A percentile compares a stretch with the other conserved stretches of the same genome.
These are phyloP conservation scores for Drosophila borborema DNA, from an alignment of 2,888 invertebrate genomes.

Conservation along the genomic window DNA sequence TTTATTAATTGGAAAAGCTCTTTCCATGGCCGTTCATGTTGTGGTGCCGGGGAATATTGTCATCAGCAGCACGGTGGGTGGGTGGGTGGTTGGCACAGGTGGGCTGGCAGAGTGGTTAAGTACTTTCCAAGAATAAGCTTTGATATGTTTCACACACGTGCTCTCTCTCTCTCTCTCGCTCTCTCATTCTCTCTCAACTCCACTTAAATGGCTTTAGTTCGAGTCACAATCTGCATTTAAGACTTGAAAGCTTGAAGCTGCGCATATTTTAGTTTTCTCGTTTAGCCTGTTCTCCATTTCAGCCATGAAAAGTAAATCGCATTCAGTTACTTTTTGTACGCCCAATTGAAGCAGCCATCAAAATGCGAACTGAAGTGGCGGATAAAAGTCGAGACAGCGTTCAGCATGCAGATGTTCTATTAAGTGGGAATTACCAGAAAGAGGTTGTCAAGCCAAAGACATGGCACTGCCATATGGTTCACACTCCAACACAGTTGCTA, in stretches of 20 bases:
- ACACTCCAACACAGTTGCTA: conserved; percentile 46
- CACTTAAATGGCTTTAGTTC: conserved; percentile 38
- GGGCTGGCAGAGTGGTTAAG: background rate
- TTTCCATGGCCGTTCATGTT: background rate
- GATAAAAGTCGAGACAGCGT: conserved; percentile 12
- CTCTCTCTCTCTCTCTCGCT: background rate
- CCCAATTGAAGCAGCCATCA: conserved; percentile 47
- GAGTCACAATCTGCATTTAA: conserved; percentile 31
- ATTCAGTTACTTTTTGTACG: conserved; percentile 44
- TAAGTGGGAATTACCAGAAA: conserved; percentile 44
- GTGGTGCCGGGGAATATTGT: background rate
- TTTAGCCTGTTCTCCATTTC: conserved; percentile 15
- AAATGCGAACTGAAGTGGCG: conserved; percentile 19
- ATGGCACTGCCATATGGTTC: conserved; percentile 12
- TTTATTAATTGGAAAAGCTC: conserved; percentile 21
- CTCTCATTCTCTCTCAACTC: no score
- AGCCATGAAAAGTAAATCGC: conserved; percentile 28
- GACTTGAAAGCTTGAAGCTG: conserved; percentile 12
- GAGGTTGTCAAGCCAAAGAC: conserved; percentile 14
- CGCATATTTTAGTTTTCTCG: background rate
- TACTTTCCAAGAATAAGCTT: background rate
- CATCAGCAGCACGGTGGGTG: background rate
- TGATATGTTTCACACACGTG: conserved; percentile 11
- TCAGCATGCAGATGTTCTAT: conserved; percentile 49
- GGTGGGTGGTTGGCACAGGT: background rate